Evolutionary conservation across 2,888 invertebrate species (phyloP).

Genomic region (Notodonta ziczac): DNA sequence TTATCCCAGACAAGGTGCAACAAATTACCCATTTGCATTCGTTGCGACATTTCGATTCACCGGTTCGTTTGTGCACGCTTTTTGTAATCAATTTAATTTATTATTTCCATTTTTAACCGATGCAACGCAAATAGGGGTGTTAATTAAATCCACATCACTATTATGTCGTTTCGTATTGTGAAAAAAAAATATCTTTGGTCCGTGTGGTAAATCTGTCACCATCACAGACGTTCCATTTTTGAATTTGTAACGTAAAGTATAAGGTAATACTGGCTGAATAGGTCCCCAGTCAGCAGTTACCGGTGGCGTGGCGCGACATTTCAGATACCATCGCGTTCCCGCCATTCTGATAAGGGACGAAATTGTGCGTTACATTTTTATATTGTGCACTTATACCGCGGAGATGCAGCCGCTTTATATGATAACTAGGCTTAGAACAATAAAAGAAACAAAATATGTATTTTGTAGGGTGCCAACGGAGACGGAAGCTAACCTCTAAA

Average conservation of each 20-base stretch:
- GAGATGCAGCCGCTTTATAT: conserved; percentile 41
- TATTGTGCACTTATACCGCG: conserved; percentile 24
- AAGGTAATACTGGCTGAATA: conserved; percentile 63
- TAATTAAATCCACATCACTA: neutral
- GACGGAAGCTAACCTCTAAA: neutral
- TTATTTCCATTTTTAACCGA: neutral
- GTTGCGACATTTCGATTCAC: conserved; percentile 43
- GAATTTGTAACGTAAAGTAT: conserved; percentile 59
- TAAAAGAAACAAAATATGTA: conserved; percentile 2
- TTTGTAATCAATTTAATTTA: neutral
- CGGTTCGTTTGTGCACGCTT: conserved; percentile 21
- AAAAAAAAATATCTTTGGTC: too few relatives aligned
- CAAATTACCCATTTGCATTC: conserved; percentile 48
- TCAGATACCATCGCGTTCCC: conserved; percentile 54
- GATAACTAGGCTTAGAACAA: conserved; percentile 12
- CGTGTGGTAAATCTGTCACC: conserved; percentile 9
- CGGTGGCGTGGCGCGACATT: conserved; percentile 38
- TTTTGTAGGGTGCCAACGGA: neutral
- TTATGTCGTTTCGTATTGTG: too few relatives aligned
- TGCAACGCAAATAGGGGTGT: neutral
- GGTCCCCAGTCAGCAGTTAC: conserved; percentile 70
- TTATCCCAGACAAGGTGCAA: neutral
- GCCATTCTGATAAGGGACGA: conserved; percentile 62
- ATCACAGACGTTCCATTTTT: conserved; percentile 47
- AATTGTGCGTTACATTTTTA: conserved; percentile 54